Base-by-base conservation (phyloP, 2,888 invertebrate genomes). In the Synanthedon myopaeformis region DNA sequence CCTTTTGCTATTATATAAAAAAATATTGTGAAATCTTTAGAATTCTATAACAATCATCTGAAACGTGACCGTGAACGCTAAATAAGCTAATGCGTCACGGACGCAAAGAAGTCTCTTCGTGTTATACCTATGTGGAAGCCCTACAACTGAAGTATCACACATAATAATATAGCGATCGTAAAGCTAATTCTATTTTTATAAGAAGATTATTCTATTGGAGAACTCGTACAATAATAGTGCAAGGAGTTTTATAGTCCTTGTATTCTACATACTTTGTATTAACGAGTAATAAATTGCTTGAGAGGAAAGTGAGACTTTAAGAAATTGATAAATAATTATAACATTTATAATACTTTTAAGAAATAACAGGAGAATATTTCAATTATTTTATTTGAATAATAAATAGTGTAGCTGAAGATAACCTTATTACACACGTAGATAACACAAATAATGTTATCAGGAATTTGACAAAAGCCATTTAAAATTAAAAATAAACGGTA, bases 11-110 rank as follows among this genome's bases (percentile, higher is more conserved):
- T 23, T 23, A 23, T 23, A 5, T 23, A 23, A 28, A 28, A 28
- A 28, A 28, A 6, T 35, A 10, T 3, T 10, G 10, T 35, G 35
- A 35, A 35, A 35, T 35, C 35, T 28, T 28, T 35, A 35, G 3
- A 81, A 23, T 19, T 19, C 23, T 23, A 23, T 23, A 23, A 23
- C 5, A 23, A 23, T 23, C 5, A 23, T 23, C 23, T 23, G 23
- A 23, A 75, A 74, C 83, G 71, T 83, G 84, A 77, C 83, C 81
- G 71, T 81, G 82, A 74, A 70, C 67, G 61, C 61, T 67, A 64
- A 71, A 17, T 4, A n/a, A 52, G 23, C 52, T 41, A 17, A 19
- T 41, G 59, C 64, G 64, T 61, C 66, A 63, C 63, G 62, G 65
- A 67, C 66, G 68, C 70, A 72, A 65, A 66, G 58, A 60, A 62